phyloP scores from a whole-genome alignment of 2,888 invertebrate species.

The Buathra laborator region DNA sequence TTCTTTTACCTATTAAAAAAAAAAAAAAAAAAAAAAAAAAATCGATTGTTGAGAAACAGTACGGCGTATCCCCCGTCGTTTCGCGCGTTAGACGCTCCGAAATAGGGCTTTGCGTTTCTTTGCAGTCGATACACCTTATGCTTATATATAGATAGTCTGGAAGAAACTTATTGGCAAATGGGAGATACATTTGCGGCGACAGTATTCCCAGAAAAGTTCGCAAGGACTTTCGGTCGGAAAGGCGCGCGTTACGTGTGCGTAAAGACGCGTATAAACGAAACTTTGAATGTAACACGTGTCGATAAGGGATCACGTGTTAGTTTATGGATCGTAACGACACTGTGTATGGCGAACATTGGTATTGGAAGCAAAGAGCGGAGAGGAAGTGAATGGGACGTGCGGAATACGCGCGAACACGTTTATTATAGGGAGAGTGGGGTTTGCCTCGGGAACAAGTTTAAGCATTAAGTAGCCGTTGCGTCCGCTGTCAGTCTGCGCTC shows the following conservation, averaged over 20 bases:
- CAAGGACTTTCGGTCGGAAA: background rate
- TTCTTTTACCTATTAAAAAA: background rate
- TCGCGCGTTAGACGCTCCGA: too few species aligned
- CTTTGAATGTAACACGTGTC: background rate
- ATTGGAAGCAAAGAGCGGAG: slow-evolving; percentile 40
- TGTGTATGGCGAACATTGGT: slow-evolving; percentile 7
- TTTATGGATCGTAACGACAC: background rate
- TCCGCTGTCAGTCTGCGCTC: slow-evolving; percentile 85
- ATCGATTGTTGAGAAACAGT: too few species aligned
- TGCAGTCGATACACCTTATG: background rate
- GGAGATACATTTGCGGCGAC: background rate
- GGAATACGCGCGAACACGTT: slow-evolving; percentile 46
- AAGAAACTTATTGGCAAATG: background rate
- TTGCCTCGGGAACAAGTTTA: slow-evolving; percentile 79
- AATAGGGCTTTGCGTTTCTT: too few species aligned
- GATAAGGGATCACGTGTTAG: background rate
- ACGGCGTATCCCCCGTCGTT: too few species aligned
- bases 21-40: background rate
- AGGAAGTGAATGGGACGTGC: slow-evolving; percentile 71
- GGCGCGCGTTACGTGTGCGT: too few species aligned
- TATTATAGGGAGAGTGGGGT: slow-evolving; percentile 71
- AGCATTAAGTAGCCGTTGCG: slow-evolving; percentile 84
- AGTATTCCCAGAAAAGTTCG: slow-evolving; percentile 3
- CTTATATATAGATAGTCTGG: background rate
- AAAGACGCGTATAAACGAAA: background rate